Evolutionary conservation across 2,888 invertebrate genomes (phyloP), one percentile per base, ranked within the genome.

Genomic region (Adelognathus sp.): DNA sequence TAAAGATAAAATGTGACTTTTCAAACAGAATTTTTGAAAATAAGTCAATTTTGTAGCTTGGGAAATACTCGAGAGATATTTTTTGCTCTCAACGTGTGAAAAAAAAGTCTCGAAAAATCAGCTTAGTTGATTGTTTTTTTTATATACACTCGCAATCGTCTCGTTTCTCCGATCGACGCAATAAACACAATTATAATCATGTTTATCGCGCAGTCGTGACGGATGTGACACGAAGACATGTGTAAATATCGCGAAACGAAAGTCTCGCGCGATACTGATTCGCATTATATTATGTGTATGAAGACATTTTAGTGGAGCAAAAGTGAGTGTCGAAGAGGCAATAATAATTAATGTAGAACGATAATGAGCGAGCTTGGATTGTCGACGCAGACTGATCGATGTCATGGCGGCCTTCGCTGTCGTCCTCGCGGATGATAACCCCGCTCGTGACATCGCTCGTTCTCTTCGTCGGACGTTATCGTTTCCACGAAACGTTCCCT

Each of bases 261-360:
- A 50, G 50, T 21, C 24, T 54, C 66, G n/a, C 27, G 52, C 16
- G 39, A 41, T 54, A 54, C 16, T 56, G 11, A 33, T 27, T 36
- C 5, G 24, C 44, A 56, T 54, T 24, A 36, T 63, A 18, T 21
- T n/a, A n/a, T n/a, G n/a, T n/a, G n/a, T n/a, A n/a, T n/a, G n/a
- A n/a, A n/a, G n/a, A 18, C 11, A 80, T 74, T 63, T 56, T 66
- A 66, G 76, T 72, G 67, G 54, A 63, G 29, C 54, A 29, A 87
- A 87, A 66, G 39, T 39, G 87, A 90, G 90, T 90, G 90, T 90
- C 89, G 88, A 88, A 85, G 85, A 89, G 86, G 90, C 90, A 91
- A 90, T 90, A 90, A 91, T 90, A 90, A 91, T 91, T 90, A 90
- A 91, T 90, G 90, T 88, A 86, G 75, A 83, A 84, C 84, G 90